Evolutionary conservation across 2,888 invertebrate genomes (phyloP).

Genomic region (Hirudinaria manillensis): DNA sequence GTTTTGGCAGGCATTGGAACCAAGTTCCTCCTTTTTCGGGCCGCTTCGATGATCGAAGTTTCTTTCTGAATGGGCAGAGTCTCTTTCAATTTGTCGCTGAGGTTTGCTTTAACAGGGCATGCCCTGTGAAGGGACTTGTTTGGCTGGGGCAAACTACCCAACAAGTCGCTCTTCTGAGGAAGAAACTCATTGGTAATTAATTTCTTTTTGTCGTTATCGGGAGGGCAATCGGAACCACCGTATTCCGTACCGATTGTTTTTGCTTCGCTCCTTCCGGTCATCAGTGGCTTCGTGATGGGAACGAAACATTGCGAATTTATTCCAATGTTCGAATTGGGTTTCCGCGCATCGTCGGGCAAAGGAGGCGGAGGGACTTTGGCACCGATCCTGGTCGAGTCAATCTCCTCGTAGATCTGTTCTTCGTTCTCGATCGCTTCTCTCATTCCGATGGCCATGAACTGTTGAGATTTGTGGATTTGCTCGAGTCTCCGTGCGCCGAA

Average conservation of each 20-base stretch:
- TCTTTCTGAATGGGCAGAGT: neutral
- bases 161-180: neutral
- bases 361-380: neutral
- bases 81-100: neutral
- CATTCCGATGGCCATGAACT: neutral
- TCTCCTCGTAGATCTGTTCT: conserved; percentile 19
- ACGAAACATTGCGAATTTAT: neutral
- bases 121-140: conserved; percentile 11
- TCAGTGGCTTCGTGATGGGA: neutral
- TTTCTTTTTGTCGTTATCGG: neutral
- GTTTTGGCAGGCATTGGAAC: neutral
- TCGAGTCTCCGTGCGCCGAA: conserved; percentile 10
- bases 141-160: neutral
- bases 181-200: neutral
- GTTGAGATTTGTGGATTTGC: conserved; percentile 9
- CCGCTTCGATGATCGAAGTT: neutral
- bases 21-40: neutral
- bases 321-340: neutral
- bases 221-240: neutral
- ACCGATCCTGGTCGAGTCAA: neutral
- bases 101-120: neutral
- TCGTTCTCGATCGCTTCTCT: neutral
- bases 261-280: neutral
- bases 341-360: neutral
- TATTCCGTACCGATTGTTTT: neutral